Conservation (phyloP, 1,140 invertebrate genomes). For the Drosophila rhopaloa region DNA sequence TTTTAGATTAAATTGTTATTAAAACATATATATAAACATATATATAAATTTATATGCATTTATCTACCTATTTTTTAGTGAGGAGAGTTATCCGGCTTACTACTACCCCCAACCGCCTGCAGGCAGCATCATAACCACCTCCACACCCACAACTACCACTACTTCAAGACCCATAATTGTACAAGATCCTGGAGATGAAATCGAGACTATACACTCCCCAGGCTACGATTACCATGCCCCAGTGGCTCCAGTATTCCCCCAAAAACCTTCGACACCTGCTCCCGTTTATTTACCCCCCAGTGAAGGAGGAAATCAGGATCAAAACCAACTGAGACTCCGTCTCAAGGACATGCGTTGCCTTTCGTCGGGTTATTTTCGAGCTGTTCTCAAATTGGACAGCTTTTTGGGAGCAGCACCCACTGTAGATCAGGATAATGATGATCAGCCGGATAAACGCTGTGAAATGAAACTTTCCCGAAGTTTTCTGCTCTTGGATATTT, state of each 20-base stretch:
- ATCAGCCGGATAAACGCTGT: conserved; percentile 58
- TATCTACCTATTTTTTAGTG: conserved; percentile 3
- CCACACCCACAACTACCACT: conserved; percentile 33
- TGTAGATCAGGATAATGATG: conserved; percentile 67
- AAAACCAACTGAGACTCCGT: conserved; percentile 57
- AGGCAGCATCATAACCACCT: conserved; percentile 33
- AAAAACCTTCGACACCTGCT: conserved; percentile 59
- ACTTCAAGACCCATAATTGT: conserved; percentile 63
- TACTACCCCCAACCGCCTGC: conserved; percentile 57
- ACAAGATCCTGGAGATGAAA: conserved; percentile 53
- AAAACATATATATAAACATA: no score
- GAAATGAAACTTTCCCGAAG: conserved; percentile 67
- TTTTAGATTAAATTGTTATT: no score
- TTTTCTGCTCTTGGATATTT: conserved; percentile 68
- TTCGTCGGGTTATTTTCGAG: conserved; percentile 67
- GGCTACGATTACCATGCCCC: conserved; percentile 74
- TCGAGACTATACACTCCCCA: conserved; percentile 25
- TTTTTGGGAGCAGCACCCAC: conserved; percentile 67
- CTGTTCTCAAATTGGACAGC: conserved; percentile 73
- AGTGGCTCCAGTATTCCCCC: conserved; percentile 26
- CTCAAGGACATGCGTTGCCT: conserved; percentile 83
- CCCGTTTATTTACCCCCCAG: conserved; percentile 64
- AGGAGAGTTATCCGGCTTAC: conserved; percentile 49
- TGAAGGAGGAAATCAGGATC: conserved; percentile 12
- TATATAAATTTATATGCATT: neutral